A percentile compares a stretch with the other conserved stretches of the same genome.
Evolutionary conservation across 2,113 vertebrate species (phyloP).

Genomic region (Gopherus flavomarginatus): DNA sequence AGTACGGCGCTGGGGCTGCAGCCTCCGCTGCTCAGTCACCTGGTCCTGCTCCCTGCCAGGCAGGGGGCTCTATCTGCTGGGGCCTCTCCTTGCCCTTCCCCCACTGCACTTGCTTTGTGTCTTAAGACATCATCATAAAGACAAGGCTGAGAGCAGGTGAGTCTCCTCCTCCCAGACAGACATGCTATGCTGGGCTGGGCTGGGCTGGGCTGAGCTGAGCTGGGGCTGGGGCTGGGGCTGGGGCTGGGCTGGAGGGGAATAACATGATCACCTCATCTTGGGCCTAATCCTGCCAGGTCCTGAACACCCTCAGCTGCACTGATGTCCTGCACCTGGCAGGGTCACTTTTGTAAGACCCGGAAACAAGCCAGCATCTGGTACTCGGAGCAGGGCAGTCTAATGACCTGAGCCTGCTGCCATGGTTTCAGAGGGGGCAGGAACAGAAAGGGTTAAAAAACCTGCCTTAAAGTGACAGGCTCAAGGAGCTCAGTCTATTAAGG

Average conservation of each 20-base stretch:
- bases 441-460: too few relatives aligned
- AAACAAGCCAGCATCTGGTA: neutral
- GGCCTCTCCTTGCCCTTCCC: neutral
- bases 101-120: neutral
- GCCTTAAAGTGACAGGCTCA: too few relatives aligned
- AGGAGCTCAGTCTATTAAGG: too few relatives aligned
- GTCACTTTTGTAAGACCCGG: neutral
- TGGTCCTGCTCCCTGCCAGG: accelerated
- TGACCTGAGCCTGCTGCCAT: neutral
- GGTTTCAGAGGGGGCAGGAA: neutral
- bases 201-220: accelerated
- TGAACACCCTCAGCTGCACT: neutral
- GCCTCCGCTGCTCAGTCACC: neutral
- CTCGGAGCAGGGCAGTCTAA: accelerated
- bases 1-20: neutral
- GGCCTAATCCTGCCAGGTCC: accelerated
- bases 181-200: neutral
- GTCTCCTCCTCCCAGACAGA: neutral
- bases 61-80: accelerated
- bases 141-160: neutral
- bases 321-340: neutral
- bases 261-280: neutral
- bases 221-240: too few relatives aligned
- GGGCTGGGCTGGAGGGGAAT: neutral
- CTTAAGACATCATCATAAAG: neutral